Evolutionary conservation across 1,140 invertebrate genomes (phyloP), one percentile per base, ranked within the genome.

Genomic region (Drosophila nebulosa): DNA sequence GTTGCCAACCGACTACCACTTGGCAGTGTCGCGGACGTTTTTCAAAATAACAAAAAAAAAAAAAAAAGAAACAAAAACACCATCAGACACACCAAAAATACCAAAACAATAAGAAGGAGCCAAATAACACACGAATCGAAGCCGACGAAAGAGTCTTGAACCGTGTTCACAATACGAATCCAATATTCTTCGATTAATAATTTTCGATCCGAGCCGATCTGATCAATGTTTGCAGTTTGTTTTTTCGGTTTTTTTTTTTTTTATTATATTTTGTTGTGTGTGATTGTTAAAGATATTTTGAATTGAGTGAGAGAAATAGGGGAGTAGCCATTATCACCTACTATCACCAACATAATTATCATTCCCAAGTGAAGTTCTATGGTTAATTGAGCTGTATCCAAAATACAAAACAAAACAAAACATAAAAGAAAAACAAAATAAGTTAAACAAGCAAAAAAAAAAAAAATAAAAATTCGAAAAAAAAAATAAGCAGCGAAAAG

Each of bases 401-500:
- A 39, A 39, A 39, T 4, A 39, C n/a, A 39, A 39, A 14, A 14
- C 3, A 50, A 50, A 3, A 50, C n/a, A 50, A 21, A 32, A 63
- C 24, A 26, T 39, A 24, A 64, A 53, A 53, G 39, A 58, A 27
- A 26, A n/a, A 21, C 32, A 35, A 30, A 26, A 6, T 1, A 12
- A 35, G 30, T n/a, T n/a, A n/a, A n/a, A n/a, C n/a, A n/a, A 24
- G n/a, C 14, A 35, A 36, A 18, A 32, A 57, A 57, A 32, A 30
- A 2, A 60, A 32, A 14, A 24, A 61, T 4, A 16, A 42, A 26
- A 27, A n/a, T n/a, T n/a, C n/a, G n/a, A 22, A 7, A 16, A 22
- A 57, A 10, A 24, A 86, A 86, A 78, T 88, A 83, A 86, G 81
- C 81, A 88, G 83, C 88, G 78, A 75, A 80, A 70, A 75, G 84